phyloP scores from a whole-genome alignment of 1,140 invertebrate species.

The Platorchestia sp. region DNA sequence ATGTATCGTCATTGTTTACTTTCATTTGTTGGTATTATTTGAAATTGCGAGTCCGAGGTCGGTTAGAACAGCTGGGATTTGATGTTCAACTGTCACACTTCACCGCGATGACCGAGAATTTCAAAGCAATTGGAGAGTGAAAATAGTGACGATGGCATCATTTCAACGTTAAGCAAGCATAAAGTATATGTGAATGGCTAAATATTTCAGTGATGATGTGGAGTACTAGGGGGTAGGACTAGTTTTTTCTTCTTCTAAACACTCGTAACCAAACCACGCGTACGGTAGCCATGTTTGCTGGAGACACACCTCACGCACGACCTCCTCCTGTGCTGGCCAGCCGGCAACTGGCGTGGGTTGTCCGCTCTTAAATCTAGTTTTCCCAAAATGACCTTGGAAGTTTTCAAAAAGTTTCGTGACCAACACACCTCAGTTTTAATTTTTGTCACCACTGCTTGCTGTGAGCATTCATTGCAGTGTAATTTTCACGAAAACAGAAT shows the following conservation, averaged over 20 bases:
- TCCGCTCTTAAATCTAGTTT: background rate
- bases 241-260: background rate
- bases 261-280: background rate
- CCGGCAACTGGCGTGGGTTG: background rate
- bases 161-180: background rate
- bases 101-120: background rate
- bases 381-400: background rate
- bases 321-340: background rate
- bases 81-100: background rate
- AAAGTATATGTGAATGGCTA: background rate
- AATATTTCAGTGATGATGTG: conserved; percentile 25
- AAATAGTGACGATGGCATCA: background rate
- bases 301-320: background rate
- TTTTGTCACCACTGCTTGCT: too few species aligned
- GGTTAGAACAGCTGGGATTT: background rate
- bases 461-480: too few species aligned
- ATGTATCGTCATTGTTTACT: background rate
- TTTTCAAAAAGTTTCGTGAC: background rate
- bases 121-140: background rate
- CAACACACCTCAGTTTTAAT: too few species aligned
- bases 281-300: background rate
- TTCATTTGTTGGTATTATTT: background rate
- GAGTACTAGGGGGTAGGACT: background rate
- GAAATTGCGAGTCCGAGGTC: background rate
- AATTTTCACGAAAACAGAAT: background rate